Base-by-base conservation (phyloP, 1,140 invertebrate genomes). In the Chelonus insularis region DNA sequence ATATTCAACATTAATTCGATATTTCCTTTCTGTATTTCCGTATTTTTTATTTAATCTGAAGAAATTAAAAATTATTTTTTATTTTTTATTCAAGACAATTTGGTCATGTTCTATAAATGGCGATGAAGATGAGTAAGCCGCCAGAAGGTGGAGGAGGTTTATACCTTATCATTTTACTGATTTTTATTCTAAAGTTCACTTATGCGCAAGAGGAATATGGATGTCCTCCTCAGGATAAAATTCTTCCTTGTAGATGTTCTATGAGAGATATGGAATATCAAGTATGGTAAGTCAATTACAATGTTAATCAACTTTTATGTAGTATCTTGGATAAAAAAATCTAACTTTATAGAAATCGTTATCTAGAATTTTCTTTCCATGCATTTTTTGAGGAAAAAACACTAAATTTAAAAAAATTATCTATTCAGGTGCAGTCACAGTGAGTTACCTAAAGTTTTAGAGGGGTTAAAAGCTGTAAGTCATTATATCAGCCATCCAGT, bases 341-440 rank as follows among this genome's bases (percentile, higher is more conserved):
- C n/a, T n/a, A n/a, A n/a, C n/a, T n/a, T n/a, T n/a, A n/a, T n/a
- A n/a, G n/a, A n/a, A n/a, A n/a, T n/a, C n/a, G n/a, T n/a, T n/a
- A n/a, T n/a, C n/a, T n/a, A n/a, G n/a, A n/a, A n/a, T n/a, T n/a
- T n/a, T 56, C 16, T 43, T 11, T 36, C 9, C 29, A 4, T 32
- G 14, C 14, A 6, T 18, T 20, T 14, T 36, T 50, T 5, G 9
- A 50, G 9, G 18, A n/a, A n/a, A n/a, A n/a, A n/a, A n/a, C n/a
- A n/a, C n/a, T n/a, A n/a, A n/a, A n/a, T n/a, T n/a, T n/a, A 6
- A n/a, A 21, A 25, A 25, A 5, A 16, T 18, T n/a, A n/a, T n/a
- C n/a, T n/a, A n/a, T n/a, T n/a, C 29, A 94, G 92, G 92, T 94
- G 92, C 73, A 92, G 91, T 36, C 91, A 93, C 76, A 92, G 91